Evolutionary conservation across 2,888 invertebrate species (phyloP).

Genomic region (Lamproptera curius): DNA sequence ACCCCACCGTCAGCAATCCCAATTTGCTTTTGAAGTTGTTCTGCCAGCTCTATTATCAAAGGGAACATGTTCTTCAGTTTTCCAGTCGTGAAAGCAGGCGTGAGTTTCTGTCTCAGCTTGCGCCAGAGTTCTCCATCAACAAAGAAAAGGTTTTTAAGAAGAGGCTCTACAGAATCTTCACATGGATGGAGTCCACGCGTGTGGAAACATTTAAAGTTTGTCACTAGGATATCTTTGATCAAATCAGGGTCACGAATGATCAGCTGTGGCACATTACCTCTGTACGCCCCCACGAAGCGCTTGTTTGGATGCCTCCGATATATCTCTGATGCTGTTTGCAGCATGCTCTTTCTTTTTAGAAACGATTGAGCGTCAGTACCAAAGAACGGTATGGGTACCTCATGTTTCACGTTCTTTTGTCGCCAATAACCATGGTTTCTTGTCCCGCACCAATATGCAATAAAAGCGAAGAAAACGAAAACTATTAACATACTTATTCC

Average conservation of each 20-base stretch:
- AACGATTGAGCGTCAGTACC: constrained; percentile 44
- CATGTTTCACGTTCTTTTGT: constrained; percentile 43
- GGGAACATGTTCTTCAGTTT: constrained; percentile 46
- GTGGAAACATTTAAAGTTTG: constrained; percentile 48
- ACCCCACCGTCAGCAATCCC: constrained; percentile 29
- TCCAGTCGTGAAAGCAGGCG: constrained; percentile 42
- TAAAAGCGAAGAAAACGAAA: no score
- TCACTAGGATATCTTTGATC: constrained; percentile 41
- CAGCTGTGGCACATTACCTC: constrained; percentile 41
- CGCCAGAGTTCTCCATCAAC: constrained; percentile 53
- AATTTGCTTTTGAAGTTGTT: constrained; percentile 38
- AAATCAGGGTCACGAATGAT: constrained; percentile 52
- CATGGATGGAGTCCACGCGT: constrained; percentile 41
- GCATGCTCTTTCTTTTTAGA: constrained; percentile 38
- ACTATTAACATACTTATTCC: no score
- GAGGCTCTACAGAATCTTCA: constrained; percentile 40
- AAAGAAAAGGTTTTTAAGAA: constrained; percentile 50
- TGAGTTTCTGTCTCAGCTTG: constrained; percentile 50
- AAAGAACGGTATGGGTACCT: constrained; percentile 43
- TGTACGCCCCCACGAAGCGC: constrained; percentile 47
- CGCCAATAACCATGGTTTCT: constrained; percentile 45
- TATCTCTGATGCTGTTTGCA: constrained; percentile 38
- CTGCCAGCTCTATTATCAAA: constrained; percentile 45
- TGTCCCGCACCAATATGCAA: constrained; percentile 43
- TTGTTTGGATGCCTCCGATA: constrained; percentile 51